Evolutionary conservation across 2,797 vertebrate species (phyloP).

Genomic region (Denticeps clupeoides): DNA sequence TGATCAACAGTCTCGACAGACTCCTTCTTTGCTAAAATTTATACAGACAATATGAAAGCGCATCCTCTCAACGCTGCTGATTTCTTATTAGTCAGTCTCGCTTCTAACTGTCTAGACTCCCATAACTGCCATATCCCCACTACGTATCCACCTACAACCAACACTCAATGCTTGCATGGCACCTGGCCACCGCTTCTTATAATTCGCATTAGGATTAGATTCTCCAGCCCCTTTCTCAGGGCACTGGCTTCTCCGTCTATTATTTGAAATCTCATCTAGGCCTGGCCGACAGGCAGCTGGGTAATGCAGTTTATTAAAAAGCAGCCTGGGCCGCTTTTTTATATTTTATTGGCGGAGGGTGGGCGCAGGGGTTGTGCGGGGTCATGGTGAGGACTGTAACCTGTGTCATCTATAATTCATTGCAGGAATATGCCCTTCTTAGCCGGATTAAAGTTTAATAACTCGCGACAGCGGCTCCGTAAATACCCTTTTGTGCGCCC

Average conservation of each 20-base stretch:
- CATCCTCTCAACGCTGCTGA: too few relatives aligned
- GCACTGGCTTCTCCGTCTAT: constrained; percentile 10
- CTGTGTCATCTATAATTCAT: constrained; percentile 72
- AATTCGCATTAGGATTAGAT: constrained; percentile 55
- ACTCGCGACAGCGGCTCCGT: constrained; percentile 54
- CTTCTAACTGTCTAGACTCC: too few relatives aligned
- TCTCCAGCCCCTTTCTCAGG: constrained; percentile 17
- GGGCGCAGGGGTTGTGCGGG: constrained; percentile 37
- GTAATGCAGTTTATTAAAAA: constrained; percentile 67
- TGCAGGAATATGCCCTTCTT: constrained; percentile 64
- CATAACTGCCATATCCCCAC: too few relatives aligned
- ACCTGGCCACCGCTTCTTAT: constrained; percentile 23
- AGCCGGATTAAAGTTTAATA: constrained; percentile 74
- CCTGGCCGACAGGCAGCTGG: constrained; percentile 6
- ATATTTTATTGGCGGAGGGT: not conserved
- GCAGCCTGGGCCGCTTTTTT: constrained; percentile 37
- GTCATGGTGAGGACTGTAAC: constrained; percentile 55
- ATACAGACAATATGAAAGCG: too few relatives aligned
- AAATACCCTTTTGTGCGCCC: constrained; percentile 56
- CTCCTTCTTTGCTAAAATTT: too few relatives aligned
- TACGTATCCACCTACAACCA: too few relatives aligned
- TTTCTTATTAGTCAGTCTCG: too few relatives aligned
- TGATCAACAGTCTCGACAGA: too few relatives aligned
- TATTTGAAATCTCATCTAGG: constrained; percentile 48
- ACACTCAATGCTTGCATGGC: constrained; percentile 2